Evolutionary conservation across 1,140 invertebrate species (phyloP), one percentile per base, ranked within the genome.

Genomic region (Leptinotarsa lineolata): DNA sequence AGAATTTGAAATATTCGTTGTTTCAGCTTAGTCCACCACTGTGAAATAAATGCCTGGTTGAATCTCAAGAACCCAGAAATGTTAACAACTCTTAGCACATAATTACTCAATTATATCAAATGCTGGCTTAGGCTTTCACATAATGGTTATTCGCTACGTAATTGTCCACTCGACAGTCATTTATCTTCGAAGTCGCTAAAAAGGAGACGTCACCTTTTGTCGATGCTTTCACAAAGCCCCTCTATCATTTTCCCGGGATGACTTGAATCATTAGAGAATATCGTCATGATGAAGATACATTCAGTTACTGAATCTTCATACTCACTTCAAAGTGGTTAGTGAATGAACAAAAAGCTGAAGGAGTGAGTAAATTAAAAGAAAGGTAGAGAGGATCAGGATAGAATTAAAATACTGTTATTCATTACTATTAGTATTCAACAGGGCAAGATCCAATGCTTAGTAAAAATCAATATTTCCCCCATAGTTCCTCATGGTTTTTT

Each of bases 101-200:
- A 54, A 54, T 54, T 54, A 54, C 48, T 54, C n/a, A 54, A 54
- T 54, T 54, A 54, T 54, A 54, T 54, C 48, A 54, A 54, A 54
- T 54, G n/a, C 2, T 54, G 48, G 48, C 48, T 54, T 3, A 54
- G 48, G 48, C 48, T 54, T 54, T 54, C 48, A 54, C 48, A 54
- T 54, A 54, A 54, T 54, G 48, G 15, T 16, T 54, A 54, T 54
- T 54, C 48, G 48, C 48, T 18, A 54, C 48, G 48, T 54, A 54
- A 54, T 54, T 54, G 48, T 54, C 48, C 48, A 16, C 48, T 54
- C n/a, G 48, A 54, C 48, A 18, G 48, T 54, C 16, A 54, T 54
- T 54, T 54, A 54, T 54, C 48, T 54, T 54, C 16, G 16, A 18
- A 16, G 48, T 54, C 48, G 48, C n/a, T n/a, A 54, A 54, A 54